Base-by-base conservation (phyloP, 1,140 invertebrate species). In the Drosophila jambulina region DNA sequence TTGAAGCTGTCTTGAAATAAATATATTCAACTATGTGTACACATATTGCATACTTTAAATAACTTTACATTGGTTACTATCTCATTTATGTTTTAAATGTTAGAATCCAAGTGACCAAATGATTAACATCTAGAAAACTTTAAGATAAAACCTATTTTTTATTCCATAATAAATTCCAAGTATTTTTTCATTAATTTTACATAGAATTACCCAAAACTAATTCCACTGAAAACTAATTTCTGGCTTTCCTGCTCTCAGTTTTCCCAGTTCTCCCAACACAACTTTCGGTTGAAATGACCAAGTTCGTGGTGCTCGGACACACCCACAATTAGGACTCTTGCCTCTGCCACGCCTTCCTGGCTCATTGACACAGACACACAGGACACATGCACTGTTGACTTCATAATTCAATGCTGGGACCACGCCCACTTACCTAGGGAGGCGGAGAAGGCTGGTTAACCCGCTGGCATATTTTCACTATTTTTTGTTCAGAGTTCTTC, bases 401-500 rank as follows among this genome's bases (percentile, higher is more conserved):
- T 71, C 42, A 49, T 69, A 69, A 69, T 71, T 71, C 58, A 71
- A 69, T 69, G 51, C 42, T 34, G 27, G 34, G 19, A 38, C 68
- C 68, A 68, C 68, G 49, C 68, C 68, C 62, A 54, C 62, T 27
- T 21, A 9, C 7, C 53, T 5, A 38, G 34, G 9, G 19, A 34
- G 58, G 15, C 27, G 9, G 27, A n/a, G 27, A 17, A 25, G 19
- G 48, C 48, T 51, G 27, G n/a, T 53, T 53, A 57, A 68, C 68
- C 64, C 34, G 42, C 64, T 71, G 68, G 68, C 68, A 71, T 71
- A 71, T 71, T 69, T 71, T 48, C 51, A 69, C 64, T 57, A 58
- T 71, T 64, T 71, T 71, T 71, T 71, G 68, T 71, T 57, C 64
- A 27, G 32, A 51, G 40, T 34, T 34, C 1, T 15, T 12, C 64